These are phyloP conservation scores for Bombus balteatus DNA, from an alignment of 1,140 invertebrate species.

Conservation along the genomic window DNA sequence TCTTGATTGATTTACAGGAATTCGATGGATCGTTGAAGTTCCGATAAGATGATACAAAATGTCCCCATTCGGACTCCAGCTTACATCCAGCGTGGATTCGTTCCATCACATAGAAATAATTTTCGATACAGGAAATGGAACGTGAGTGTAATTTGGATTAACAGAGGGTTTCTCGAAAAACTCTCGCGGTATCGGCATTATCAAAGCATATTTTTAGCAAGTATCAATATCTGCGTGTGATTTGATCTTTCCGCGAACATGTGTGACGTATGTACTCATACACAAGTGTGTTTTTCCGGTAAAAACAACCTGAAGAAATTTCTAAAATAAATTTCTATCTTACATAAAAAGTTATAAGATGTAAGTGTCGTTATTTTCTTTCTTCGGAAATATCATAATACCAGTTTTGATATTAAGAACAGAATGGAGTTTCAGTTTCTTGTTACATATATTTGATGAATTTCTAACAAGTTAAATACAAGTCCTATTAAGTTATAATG, in stretches of 20 bases:
- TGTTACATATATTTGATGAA: too few species aligned
- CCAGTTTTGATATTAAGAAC: too few species aligned
- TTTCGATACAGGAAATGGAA: not conserved
- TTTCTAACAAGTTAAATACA: too few species aligned
- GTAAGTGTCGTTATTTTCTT: too few species aligned
- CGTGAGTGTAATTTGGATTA: not conserved
- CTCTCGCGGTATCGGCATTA: not conserved
- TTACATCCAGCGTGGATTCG: not conserved
- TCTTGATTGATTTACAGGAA: not conserved
- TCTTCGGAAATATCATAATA: too few species aligned
- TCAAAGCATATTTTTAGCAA: slow-evolving; percentile 21
- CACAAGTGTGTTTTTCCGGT: too few species aligned
- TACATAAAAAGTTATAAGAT: too few species aligned
- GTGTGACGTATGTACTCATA: not conserved
- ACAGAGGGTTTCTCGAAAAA: not conserved
- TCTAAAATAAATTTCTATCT: too few species aligned
- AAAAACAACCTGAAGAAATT: too few species aligned
- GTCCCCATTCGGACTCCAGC: not conserved
- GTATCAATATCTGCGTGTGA: not conserved
- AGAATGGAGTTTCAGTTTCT: too few species aligned
- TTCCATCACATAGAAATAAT: not conserved
- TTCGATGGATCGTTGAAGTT: not conserved
- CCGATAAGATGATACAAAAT: not conserved
- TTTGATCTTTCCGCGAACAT: not conserved
- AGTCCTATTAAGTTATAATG: too few species aligned